Conservation (phyloP, 37 sponge, comb jelly and placozoan genomes). For the Chondrilla cf. caribensis region DNA sequence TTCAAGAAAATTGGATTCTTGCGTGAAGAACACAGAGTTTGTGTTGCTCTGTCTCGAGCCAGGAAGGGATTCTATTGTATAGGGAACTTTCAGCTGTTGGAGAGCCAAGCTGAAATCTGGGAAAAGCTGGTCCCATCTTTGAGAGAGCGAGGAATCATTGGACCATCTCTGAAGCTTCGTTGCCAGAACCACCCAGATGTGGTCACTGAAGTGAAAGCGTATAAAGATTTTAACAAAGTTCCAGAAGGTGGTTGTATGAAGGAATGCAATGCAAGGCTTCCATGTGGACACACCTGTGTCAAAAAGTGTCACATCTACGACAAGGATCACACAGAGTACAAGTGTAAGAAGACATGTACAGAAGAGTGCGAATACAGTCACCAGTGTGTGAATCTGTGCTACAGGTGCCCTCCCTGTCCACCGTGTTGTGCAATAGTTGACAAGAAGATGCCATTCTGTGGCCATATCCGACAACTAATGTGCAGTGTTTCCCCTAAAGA, state of each 20-base stretch:
- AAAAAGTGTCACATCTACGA: slow-evolving; percentile 58
- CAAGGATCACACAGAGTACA: slow-evolving; percentile 50
- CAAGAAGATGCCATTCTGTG: slow-evolving; percentile 48
- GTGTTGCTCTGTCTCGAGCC: slow-evolving; percentile 77
- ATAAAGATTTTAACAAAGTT: slow-evolving; percentile 51
- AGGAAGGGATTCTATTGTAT: slow-evolving; percentile 64
- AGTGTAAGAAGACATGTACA: slow-evolving; percentile 56
- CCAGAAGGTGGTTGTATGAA: slow-evolving; percentile 72
- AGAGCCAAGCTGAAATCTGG: slow-evolving; percentile 55
- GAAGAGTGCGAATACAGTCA: slow-evolving; percentile 36
- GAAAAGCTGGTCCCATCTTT: slow-evolving; percentile 46
- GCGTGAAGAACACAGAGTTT: slow-evolving; percentile 45
- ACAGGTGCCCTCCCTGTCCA: slow-evolving; percentile 16
- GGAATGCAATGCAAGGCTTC: slow-evolving; percentile 47
- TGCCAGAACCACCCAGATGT: slow-evolving; percentile 78
- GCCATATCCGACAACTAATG: slow-evolving; percentile 28
- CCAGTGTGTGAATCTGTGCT: slow-evolving; percentile 30
- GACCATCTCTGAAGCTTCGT: slow-evolving; percentile 44
- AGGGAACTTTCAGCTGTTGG: slow-evolving; percentile 70
- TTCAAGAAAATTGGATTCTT: slow-evolving; percentile 73
- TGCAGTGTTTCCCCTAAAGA: slow-evolving; percentile 25
- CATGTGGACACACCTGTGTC: slow-evolving; percentile 73
- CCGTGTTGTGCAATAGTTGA: slow-evolving; percentile 26
- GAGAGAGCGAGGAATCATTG: slow-evolving; percentile 31
- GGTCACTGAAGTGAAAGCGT: slow-evolving; percentile 11